These are phyloP conservation scores for Esox masquinongy DNA, from an alignment of 2,797 vertebrate genomes.

Conservation along the genomic window DNA sequence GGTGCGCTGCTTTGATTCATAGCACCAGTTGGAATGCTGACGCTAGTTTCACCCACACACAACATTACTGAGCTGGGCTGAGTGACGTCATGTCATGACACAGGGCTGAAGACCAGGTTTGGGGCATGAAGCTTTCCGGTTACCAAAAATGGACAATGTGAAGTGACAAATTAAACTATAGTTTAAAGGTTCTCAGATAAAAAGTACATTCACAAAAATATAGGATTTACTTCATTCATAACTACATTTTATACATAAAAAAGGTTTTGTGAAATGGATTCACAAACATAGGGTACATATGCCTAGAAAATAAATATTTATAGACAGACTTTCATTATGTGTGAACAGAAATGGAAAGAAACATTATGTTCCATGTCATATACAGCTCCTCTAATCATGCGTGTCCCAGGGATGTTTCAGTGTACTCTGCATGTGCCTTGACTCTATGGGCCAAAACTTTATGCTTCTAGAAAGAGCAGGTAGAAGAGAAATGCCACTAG, in stretches of 20 bases:
- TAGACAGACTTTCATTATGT: neutral
- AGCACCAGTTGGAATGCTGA: slow-evolving; percentile 45
- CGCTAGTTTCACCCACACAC: slow-evolving; percentile 61
- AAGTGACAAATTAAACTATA: slow-evolving; percentile 32
- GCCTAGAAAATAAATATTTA: neutral
- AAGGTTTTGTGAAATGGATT: no score
- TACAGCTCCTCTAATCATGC: neutral
- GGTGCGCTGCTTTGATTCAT: slow-evolving; percentile 46
- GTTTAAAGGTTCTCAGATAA: neutral
- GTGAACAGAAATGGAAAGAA: neutral
- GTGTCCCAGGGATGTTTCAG: neutral
- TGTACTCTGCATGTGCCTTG: neutral
- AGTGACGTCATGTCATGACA: slow-evolving; percentile 35
- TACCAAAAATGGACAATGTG: slow-evolving; percentile 58
- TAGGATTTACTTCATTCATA: neutral
- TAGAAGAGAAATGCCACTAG: slow-evolving; percentile 58
- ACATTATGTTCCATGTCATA: neutral
- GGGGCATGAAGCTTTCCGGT: slow-evolving; percentile 10
- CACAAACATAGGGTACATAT: no score
- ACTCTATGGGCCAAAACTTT: neutral
- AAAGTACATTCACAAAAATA: neutral
- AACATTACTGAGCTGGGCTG: slow-evolving; percentile 37
- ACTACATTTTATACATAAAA: no score
- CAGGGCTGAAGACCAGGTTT: slow-evolving; percentile 6
- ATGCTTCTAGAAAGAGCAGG: neutral